Base-by-base conservation (phyloP, 2,113 vertebrate species). In the Prunella fulvescens region DNA sequence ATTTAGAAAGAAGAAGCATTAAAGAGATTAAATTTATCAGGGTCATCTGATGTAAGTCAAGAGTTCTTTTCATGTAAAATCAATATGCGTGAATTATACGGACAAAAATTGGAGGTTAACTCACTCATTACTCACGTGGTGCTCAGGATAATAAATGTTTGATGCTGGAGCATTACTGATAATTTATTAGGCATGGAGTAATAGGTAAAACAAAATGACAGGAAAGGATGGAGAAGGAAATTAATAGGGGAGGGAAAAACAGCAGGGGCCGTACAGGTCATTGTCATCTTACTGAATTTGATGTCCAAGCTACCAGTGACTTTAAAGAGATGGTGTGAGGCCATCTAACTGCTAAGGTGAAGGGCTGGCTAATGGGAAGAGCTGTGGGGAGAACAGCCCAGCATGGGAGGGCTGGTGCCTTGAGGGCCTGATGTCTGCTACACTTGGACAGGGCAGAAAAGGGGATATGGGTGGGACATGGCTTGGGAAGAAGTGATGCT, bases 21-120 rank as follows among this genome's bases (percentile, higher is more conserved):
- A 81, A 92, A 86, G 17, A 67, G 93, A 58, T 96, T 90, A 94
- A 91, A 79, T 88, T 86, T 90, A 86, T 84, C 77, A 83, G 80
- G 93, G 56, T 77, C 83, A 86, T 60, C 84, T 7, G 4, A 95
- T 96, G 81, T 91, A 96, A 96, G 80, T 93, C 86, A 90, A 89
- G 92, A 67, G 70, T 90, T 83, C 74, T 92, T 97, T 97, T 95
- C 95, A 94, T 93, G 93, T 86, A 96, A 97, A 97, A 98, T 98
- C 97, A 95, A 97, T 97, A 93, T 83, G 58, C 1, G 48, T 97
- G 96, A 98, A 93, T 97, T 96, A 97, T 96, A 96, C 0, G 87
- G 97, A 87, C 93, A 97, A 95, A 96, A 97, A 97, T 93, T 96
- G 95, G 94, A 95, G 96, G 93, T 95, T 95, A 94, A 95, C 90